phyloP scores from a whole-genome alignment of 2,113 vertebrate genomes.

The Hyla sarda region DNA sequence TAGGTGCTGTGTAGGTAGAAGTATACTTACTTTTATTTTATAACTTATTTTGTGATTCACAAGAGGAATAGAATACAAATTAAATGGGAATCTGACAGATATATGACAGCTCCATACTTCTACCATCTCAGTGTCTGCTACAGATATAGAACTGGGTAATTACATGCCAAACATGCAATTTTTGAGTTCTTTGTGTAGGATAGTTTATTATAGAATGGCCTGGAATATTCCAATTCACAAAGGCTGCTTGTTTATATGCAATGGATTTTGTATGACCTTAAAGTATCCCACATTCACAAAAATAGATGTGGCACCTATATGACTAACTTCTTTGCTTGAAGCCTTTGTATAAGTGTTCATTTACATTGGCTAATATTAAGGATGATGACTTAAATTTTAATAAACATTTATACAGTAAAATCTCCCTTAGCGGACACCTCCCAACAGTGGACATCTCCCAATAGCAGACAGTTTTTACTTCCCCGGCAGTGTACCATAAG shows the following conservation, averaged over 20 bases:
- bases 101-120: slow-evolving; percentile 1
- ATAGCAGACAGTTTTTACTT: too few species aligned
- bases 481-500: too few species aligned
- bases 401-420: too few species aligned
- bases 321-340: neutral
- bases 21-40: slow-evolving; percentile 6
- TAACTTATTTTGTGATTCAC: neutral
- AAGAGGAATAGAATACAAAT: neutral
- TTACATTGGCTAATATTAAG: neutral
- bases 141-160: slow-evolving; percentile 21
- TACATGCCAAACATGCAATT: slow-evolving; percentile 12
- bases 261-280: too few species aligned
- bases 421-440: too few species aligned
- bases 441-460: too few species aligned
- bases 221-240: neutral
- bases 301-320: neutral
- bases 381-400: neutral
- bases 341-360: too few species aligned
- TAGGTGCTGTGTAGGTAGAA: neutral
- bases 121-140: slow-evolving; percentile 4
- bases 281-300: too few species aligned
- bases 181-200: neutral
- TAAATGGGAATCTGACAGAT: slow-evolving; percentile 7
- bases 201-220: neutral
- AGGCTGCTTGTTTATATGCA: neutral